phyloP scores from a whole-genome alignment of 2,797 vertebrate species.

The Eulemur rubriventer region DNA sequence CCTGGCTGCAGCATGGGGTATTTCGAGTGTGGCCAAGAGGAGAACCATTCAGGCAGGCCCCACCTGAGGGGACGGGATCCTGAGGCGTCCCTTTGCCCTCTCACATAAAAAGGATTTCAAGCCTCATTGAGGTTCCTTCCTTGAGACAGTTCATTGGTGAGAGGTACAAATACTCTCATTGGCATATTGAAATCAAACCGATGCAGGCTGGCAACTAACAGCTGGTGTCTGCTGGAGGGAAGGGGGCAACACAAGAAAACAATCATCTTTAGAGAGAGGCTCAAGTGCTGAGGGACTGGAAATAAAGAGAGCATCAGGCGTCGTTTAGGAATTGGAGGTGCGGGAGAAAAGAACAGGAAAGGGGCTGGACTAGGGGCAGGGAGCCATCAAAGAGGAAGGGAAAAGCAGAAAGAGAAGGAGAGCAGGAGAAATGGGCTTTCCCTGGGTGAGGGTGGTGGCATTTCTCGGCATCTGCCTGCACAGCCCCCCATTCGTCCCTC shows the following conservation, averaged over 20 bases:
- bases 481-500: fast-evolving
- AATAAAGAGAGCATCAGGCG: neutral
- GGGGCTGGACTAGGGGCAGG: too few species aligned
- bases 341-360: neutral
- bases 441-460: neutral
- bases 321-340: neutral
- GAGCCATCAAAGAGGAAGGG: neutral
- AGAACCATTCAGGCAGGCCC: neutral
- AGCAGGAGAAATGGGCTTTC: neutral
- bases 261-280: neutral
- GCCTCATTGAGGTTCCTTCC: neutral
- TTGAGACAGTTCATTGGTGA: neutral
- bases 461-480: neutral
- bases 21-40: neutral
- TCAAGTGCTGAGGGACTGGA: neutral
- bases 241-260: neutral
- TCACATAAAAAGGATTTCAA: neutral
- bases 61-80: neutral
- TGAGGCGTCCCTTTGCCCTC: fast-evolving
- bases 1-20: neutral
- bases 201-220: neutral
- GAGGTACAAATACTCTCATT: neutral
- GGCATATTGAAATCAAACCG: neutral
- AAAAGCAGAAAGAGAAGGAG: neutral
- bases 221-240: neutral